Base-by-base conservation (phyloP, 2,888 invertebrate species). In the Caenorhabditis plicata region DNA sequence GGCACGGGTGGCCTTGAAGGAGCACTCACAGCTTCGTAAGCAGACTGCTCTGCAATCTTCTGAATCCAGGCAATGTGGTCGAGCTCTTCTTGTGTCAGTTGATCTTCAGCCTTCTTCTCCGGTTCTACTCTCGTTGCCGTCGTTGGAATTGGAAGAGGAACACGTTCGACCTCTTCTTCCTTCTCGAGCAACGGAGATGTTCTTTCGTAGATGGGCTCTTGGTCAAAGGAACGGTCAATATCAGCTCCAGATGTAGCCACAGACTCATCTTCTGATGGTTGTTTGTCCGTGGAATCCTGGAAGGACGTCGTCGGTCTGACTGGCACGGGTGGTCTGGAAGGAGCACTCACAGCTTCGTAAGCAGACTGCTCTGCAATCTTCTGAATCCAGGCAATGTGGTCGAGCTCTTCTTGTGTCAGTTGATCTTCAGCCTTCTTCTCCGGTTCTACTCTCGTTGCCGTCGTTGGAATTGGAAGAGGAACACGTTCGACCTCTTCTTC, bases 221-320 rank as follows among this genome's bases (percentile, higher is more conserved):
- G 15, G n/a, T 40, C 23, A 23, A 20, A 20, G n/a, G 40, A 40
- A 9, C 40, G 7, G 5, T 51, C 51, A 11, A 13, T 22, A 22
- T 51, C 51, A 11, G 51, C 51, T 3, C 44, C 44, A 17, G 51
- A 51, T 13, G 51, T 51, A 19, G 51, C 43, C 11, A 22, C 25
- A 7, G 51, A 51, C 15, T 26, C 3, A 9, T 44, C 51, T 11
- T 43, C 44, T 17, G 23, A 33, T 40, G 9, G 8, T 26, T 15
- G 19, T 23, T 41, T 15, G n/a, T n/a, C n/a, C n/a, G n/a, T n/a
- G n/a, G n/a, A n/a, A n/a, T n/a, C n/a, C n/a, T 23, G 25, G 23
- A 20, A 13, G 5, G 22, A 9, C 7, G 29, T 27, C 13, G 40
- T 5, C 20, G 22, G 15, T n/a, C 23, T 17, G 9, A 17, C 23